A percentile compares a stretch with the other conserved stretches of the same genome.
Conservation (phyloP, 2,797 vertebrate species). For the Mormyrus hasselquistii region DNA sequence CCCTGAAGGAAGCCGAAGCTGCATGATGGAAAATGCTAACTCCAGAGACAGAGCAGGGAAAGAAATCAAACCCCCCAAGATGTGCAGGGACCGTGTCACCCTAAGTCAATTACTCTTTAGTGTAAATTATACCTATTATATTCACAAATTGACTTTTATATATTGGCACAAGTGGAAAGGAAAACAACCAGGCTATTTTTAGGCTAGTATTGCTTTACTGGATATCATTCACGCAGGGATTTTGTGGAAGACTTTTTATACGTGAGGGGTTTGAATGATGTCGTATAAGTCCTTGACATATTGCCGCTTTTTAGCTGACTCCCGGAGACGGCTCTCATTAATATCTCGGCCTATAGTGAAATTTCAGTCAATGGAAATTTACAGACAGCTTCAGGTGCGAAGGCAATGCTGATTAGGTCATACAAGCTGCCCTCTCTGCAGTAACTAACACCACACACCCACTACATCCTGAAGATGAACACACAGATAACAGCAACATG, state of each 20-base stretch:
- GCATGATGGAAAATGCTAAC: neutral
- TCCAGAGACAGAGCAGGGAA: neutral
- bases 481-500: neutral
- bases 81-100: neutral
- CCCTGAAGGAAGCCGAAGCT: neutral
- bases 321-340: neutral
- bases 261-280: neutral
- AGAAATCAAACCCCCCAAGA: neutral
- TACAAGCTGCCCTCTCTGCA: neutral
- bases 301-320: neutral
- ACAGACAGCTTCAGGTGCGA: neutral
- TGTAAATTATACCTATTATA: neutral
- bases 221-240: neutral
- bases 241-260: neutral
- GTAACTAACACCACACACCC: neutral
- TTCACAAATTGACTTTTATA: neutral
- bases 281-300: neutral
- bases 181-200: neutral
- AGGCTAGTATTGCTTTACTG: neutral
- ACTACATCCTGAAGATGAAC: slow-evolving; percentile 7
- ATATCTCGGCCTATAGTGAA: neutral
- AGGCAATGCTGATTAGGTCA: neutral
- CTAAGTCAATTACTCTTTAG: neutral
- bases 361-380: neutral
- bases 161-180: neutral